A percentile compares a stretch with the other conserved stretches of the same genome.
These are phyloP conservation scores for Polyploca ridens DNA, from an alignment of 2,888 invertebrate species.

Conservation along the genomic window DNA sequence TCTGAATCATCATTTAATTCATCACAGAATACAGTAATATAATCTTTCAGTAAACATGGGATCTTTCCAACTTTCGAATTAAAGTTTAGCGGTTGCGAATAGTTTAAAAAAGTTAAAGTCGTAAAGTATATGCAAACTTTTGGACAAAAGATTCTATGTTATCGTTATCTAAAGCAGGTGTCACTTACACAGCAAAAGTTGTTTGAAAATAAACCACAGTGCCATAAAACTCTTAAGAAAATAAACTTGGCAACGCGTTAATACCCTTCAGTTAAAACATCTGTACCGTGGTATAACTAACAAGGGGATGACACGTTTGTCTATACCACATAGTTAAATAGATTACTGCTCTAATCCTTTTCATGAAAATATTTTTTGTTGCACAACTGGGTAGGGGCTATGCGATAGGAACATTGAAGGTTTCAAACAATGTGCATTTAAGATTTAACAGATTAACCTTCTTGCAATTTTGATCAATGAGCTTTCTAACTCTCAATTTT, in stretches of 20 bases:
- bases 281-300: slow-evolving; percentile 49
- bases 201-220: slow-evolving; percentile 68
- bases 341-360: slow-evolving; percentile 10
- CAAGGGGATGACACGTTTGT: slow-evolving; percentile 63
- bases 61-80: too few species aligned
- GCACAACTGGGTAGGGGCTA: background rate
- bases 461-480: too few species aligned
- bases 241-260: slow-evolving; percentile 75
- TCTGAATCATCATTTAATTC: too few species aligned
- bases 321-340: slow-evolving; percentile 24
- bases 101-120: background rate
- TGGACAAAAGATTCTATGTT: background rate
- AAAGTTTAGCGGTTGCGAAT: background rate
- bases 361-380: background rate
- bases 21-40: background rate
- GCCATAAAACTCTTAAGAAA: slow-evolving; percentile 78
- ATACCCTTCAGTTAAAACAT: slow-evolving; percentile 67
- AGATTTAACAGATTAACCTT: too few species aligned
- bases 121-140: background rate
- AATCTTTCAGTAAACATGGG: background rate
- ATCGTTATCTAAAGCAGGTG: slow-evolving; percentile 74
- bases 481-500: too few species aligned
- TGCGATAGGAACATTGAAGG: too few species aligned
- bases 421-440: too few species aligned
- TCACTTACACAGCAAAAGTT: slow-evolving; percentile 61